Evolutionary conservation across 23 tunicate species (phyloP).

Genomic region (Diplosoma virens): DNA sequence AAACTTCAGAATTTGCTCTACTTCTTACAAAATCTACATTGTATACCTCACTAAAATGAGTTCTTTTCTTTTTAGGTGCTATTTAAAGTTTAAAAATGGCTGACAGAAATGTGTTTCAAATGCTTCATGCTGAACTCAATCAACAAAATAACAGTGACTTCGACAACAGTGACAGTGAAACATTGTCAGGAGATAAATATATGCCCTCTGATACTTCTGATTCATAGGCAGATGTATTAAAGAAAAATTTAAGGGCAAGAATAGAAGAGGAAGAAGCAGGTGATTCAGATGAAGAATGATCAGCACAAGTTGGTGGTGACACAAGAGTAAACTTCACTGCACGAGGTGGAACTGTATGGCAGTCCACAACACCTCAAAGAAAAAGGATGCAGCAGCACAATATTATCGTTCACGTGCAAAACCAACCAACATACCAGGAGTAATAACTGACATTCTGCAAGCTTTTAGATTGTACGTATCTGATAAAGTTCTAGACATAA

Average conservation of each 20-base stretch:
- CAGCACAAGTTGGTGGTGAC: conserved; percentile 8
- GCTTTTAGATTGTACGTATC: conserved; percentile 4
- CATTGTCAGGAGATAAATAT: conserved; percentile 12
- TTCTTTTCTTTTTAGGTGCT: no score
- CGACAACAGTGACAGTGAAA: no score
- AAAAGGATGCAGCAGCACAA: conserved; percentile 5
- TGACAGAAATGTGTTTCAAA: conserved; percentile 13
- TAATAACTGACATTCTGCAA: background rate
- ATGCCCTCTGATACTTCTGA: conserved; percentile 21
- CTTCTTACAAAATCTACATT: no score
- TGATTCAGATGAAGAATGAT: conserved; percentile 8
- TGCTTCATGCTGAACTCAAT: background rate
- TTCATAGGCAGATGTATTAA: background rate
- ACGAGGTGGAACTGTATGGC: conserved; percentile 6
- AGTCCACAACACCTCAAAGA: background rate
- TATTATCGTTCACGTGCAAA: conserved; percentile 10
- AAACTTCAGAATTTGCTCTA: no score
- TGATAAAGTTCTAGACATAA: background rate
- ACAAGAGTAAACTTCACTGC: conserved; percentile 16
- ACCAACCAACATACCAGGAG: conserved; percentile 10
- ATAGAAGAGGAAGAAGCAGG: conserved; percentile 22
- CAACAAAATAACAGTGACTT: background rate
- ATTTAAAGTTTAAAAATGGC: background rate
- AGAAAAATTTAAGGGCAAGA: conserved; percentile 1
- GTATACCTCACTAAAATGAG: no score